phyloP scores from a whole-genome alignment of 2,888 invertebrate species.

The Apotomis turbidana region DNA sequence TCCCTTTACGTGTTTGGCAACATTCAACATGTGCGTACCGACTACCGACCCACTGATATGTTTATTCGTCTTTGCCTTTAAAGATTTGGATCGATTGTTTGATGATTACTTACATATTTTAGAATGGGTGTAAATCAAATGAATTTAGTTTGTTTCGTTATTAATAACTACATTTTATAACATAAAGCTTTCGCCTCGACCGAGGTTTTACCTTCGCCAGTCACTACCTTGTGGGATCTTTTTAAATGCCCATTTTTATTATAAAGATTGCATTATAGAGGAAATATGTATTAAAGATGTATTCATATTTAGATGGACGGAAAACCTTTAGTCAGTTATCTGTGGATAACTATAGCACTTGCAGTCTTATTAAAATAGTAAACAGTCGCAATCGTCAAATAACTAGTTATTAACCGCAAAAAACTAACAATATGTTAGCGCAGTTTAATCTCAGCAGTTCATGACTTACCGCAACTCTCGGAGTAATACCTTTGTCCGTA shows the following conservation, averaged over 20 bases:
- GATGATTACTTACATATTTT: background rate
- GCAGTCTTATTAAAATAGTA: background rate
- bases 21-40: slow-evolving; percentile 32
- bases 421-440: slow-evolving; percentile 16
- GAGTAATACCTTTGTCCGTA: slow-evolving; percentile 30
- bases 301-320: no score
- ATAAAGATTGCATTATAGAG: no score
- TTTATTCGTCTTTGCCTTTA: slow-evolving; percentile 33
- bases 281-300: no score
- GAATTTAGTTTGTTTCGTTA: background rate
- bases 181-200: no score
- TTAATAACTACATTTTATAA: no score
- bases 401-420: background rate
- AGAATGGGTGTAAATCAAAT: background rate
- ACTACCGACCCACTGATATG: slow-evolving; percentile 9
- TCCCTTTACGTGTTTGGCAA: slow-evolving; percentile 39
- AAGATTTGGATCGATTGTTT: slow-evolving; percentile 27
- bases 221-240: no score
- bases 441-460: slow-evolving; percentile 17
- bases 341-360: background rate
- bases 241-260: no score
- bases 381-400: background rate
- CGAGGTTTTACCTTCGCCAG: no score
- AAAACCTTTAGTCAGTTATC: background rate
- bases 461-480: slow-evolving; percentile 15